Conservation (phyloP, 2,888 invertebrate genomes). For the Notodonta ziczac region DNA sequence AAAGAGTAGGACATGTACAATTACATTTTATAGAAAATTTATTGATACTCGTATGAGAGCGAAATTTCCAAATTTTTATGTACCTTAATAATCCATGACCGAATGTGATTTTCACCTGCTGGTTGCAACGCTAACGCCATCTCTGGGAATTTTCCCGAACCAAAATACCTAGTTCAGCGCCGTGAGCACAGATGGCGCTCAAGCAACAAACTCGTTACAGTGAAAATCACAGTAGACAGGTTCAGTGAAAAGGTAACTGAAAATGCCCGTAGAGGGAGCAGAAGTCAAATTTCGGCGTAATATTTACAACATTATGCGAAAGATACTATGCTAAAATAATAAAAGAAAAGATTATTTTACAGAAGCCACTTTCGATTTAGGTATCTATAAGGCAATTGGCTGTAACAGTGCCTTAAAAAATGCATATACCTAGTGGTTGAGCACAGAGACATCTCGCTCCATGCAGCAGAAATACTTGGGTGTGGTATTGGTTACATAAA, state of each 20-base stretch:
- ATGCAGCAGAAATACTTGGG: neutral
- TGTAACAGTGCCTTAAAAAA: too few relatives aligned
- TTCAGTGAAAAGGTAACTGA: neutral
- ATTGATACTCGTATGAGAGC: too few relatives aligned
- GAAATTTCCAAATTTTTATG: too few relatives aligned
- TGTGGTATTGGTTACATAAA: neutral
- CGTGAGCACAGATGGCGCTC: conserved; percentile 31
- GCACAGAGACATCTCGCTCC: neutral
- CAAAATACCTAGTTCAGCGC: conserved; percentile 13
- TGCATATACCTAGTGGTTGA: too few relatives aligned
- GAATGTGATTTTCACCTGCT: neutral
- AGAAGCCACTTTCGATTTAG: neutral
- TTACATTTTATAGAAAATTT: too few relatives aligned
- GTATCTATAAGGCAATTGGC: too few relatives aligned
- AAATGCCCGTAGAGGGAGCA: conserved; percentile 28
- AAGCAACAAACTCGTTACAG: neutral
- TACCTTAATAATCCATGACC: too few relatives aligned
- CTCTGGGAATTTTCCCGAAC: conserved; percentile 21
- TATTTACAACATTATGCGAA: neutral
- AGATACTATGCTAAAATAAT: too few relatives aligned
- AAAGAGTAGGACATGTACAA: too few relatives aligned
- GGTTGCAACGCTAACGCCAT: conserved; percentile 18
- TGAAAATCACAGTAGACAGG: neutral
- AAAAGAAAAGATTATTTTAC: too few relatives aligned
- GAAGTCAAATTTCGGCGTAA: conserved; percentile 9